A percentile compares a stretch with the other conserved stretches of the same genome.
These are phyloP conservation scores for Diprion similis DNA, from an alignment of 1,140 invertebrate genomes.

Conservation along the genomic window DNA sequence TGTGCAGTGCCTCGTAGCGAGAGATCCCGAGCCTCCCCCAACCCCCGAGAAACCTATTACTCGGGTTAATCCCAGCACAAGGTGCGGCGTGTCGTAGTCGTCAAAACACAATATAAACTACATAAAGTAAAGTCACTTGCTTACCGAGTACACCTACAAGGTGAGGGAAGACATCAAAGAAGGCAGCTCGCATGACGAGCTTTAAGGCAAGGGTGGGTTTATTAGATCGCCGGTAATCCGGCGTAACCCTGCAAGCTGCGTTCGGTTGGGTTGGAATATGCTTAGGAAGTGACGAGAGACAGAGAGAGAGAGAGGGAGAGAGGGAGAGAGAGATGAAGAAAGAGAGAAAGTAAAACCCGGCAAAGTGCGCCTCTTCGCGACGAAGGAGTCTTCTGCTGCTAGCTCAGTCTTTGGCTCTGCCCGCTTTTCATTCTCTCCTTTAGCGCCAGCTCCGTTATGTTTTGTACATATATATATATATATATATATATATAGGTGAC, in stretches of 20 bases:
- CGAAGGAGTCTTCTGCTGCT: neutral
- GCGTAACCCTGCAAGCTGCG: neutral
- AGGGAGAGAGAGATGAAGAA: no score
- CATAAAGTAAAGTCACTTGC: slow-evolving; percentile 32
- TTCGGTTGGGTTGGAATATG: slow-evolving; percentile 14
- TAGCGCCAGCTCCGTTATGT: neutral
- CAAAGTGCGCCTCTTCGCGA: slow-evolving; percentile 33
- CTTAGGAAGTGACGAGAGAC: neutral
- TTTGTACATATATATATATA: slow-evolving; percentile 9
- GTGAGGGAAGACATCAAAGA: slow-evolving; percentile 41
- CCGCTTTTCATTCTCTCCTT: neutral
- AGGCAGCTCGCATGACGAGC: slow-evolving; percentile 11
- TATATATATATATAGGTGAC: neutral
- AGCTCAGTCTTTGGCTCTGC: neutral
- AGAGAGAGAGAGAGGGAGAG: no score
- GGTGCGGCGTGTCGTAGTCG: neutral
- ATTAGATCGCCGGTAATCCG: slow-evolving; percentile 41
- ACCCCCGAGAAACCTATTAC: no score
- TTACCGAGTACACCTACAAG: slow-evolving; percentile 28
- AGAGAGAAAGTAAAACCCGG: slow-evolving; percentile 31
- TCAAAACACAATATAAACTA: neutral
- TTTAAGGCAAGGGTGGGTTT: slow-evolving; percentile 32
- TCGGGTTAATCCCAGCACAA: no score
- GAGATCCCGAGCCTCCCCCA: no score
- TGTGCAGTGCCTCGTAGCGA: no score